These are phyloP conservation scores for Marronus borbonicus DNA, from an alignment of 2,888 invertebrate species.

Conservation along the genomic window DNA sequence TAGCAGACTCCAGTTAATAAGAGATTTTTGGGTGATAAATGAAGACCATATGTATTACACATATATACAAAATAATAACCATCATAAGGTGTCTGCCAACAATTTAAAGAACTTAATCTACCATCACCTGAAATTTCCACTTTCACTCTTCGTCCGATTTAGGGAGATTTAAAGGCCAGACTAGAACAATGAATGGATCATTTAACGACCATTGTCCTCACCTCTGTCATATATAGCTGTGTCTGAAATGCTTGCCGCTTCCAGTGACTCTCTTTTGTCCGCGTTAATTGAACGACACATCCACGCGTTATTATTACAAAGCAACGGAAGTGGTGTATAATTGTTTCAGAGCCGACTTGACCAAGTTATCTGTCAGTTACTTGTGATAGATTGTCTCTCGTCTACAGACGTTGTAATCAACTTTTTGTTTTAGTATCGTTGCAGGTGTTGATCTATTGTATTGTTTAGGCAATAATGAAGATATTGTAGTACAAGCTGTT, in stretches of 20 bases:
- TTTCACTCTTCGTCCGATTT: neutral
- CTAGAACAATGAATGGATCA: conserved; percentile 48
- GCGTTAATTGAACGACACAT: conserved; percentile 53
- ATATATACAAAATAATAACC: no score
- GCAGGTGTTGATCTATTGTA: neutral
- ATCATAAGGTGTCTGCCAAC: neutral
- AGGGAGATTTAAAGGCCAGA: conserved; percentile 23
- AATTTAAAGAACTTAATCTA: conserved; percentile 3
- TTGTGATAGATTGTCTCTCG: conserved; percentile 38
- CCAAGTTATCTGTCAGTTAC: conserved; percentile 49
- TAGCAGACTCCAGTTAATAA: no score
- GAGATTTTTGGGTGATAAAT: no score
- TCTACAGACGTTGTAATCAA: conserved; percentile 16
- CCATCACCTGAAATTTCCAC: neutral
- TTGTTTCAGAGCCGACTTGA: conserved; percentile 52
- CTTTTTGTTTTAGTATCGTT: conserved; percentile 16
- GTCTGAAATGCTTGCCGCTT: conserved; percentile 48
- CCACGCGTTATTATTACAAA: conserved; percentile 52
- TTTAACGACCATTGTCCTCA: conserved; percentile 50
- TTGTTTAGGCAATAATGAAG: neutral
- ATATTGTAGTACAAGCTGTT: no score
- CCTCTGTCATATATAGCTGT: conserved; percentile 43
- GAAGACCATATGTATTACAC: no score
- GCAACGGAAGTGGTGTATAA: conserved; percentile 52
- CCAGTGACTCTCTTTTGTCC: conserved; percentile 50